Conservation (phyloP, 1,140 invertebrate species). For the Tetramorium simillimum region DNA sequence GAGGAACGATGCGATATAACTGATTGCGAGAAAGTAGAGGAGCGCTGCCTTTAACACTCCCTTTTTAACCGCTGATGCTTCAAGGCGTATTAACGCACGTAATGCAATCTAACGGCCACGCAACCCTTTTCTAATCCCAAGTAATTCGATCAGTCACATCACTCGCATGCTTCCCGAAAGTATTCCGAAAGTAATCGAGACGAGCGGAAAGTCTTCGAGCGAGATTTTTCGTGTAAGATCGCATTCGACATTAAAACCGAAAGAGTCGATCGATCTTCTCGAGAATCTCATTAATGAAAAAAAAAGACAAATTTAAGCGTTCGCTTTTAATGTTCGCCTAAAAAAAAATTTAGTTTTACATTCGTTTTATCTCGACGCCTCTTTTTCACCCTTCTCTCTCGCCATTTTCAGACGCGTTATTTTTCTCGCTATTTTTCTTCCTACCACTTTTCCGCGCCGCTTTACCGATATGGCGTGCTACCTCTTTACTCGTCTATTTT, state of each 20-base stretch:
- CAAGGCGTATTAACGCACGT: conserved; percentile 8
- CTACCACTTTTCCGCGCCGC: background rate
- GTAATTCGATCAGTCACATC: background rate
- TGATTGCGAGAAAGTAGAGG: conserved; percentile 44
- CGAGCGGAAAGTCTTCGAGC: background rate
- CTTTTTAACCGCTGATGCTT: background rate
- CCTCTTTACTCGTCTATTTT: background rate
- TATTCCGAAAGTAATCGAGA: conserved; percentile 6
- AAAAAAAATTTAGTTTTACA: background rate
- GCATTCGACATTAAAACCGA: background rate
- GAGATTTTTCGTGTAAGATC: background rate
- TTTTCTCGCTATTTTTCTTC: conserved; percentile 11
- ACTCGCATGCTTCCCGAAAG: background rate
- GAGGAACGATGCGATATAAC: conserved; percentile 33
- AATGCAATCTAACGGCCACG: conserved; percentile 14
- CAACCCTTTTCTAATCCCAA: background rate
- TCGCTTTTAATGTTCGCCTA: background rate
- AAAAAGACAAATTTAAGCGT: background rate
- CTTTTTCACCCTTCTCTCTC: background rate
- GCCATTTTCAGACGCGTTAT: background rate
- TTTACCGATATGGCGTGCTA: conserved; percentile 9
- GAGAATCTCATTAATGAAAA: background rate
- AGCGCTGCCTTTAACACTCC: conserved; percentile 35
- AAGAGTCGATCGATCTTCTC: background rate
- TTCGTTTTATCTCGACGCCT: background rate